phyloP scores from a whole-genome alignment of 2,797 vertebrate genomes.

The Pseudochromis fuscus region DNA sequence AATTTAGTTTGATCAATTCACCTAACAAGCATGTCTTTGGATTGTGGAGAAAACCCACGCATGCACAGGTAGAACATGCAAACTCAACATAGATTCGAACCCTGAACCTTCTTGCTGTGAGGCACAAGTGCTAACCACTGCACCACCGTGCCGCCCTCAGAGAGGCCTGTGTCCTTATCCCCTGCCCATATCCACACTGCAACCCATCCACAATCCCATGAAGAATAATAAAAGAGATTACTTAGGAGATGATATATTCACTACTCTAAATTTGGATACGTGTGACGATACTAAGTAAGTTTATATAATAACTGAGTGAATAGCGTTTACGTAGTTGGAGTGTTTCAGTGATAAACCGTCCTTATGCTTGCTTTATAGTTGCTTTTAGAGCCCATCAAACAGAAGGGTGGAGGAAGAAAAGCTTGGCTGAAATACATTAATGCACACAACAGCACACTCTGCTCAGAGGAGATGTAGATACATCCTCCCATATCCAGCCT shows the following conservation, averaged over 20 bases:
- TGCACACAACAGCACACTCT: slow-evolving; percentile 51
- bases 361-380: slow-evolving; percentile 30
- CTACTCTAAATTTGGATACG: background rate
- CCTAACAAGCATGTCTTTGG: no score
- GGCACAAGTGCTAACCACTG: no score
- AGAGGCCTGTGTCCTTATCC: background rate
- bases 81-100: no score
- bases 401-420: slow-evolving; percentile 38
- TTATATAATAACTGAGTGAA: slow-evolving; percentile 28
- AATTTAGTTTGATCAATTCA: no score
- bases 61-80: no score
- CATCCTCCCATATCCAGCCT: slow-evolving; percentile 46
- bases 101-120: no score
- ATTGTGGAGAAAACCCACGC: no score
- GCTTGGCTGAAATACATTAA: slow-evolving; percentile 63
- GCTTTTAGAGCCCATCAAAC: slow-evolving; percentile 61
- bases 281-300: slow-evolving; percentile 4
- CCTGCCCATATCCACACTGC: background rate
- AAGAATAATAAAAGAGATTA: background rate
- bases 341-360: slow-evolving; percentile 43
- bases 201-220: background rate
- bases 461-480: slow-evolving; percentile 48
- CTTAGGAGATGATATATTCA: background rate
- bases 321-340: slow-evolving; percentile 34
- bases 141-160: no score